Evolutionary conservation across 2,113 vertebrate genomes (phyloP), one percentile per base, ranked within the genome.

Genomic region (Trochalopteron elliotii): DNA sequence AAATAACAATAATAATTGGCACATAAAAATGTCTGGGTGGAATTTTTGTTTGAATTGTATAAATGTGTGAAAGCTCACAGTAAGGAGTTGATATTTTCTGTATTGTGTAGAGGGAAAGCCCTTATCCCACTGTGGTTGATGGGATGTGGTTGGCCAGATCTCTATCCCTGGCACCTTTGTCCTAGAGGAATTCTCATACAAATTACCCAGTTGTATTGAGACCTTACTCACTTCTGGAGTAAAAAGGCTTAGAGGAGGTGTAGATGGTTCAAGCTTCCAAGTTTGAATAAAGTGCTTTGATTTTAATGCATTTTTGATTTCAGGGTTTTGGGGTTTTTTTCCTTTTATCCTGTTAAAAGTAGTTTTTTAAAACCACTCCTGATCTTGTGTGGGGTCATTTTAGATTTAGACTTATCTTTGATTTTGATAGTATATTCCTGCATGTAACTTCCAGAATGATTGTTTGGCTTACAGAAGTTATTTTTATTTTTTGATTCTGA

Each of bases 281-380:
- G 11, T 70, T 60, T 64, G 40, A 72, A 27, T 60, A 11, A 63
- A 31, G 4, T 56, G 50, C 15, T 72, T 65, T 79, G 39, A 5
- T 57, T 92, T 82, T 44, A 57, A 37, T 40, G 15, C 27, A n/a
- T 23, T 57, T 90, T 87, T 71, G 2, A 35, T 74, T 71, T 57
- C 56, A 28, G 11, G 3, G 4, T 9, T 9, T 19, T 11, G 37
- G 13, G 0, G 9, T 16, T 7, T 44, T 44, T 15, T 4, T 4
- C 11, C 25, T 69, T 76, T 80, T 39, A 28, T 61, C 27, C 30
- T 27, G 20, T 42, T 78, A 8, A 45, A 61, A 42, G 12, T 35
- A 65, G 8, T 6, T 45, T 52, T 75, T 30, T 2, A 35, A 74
- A 83, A 53, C 22, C 19, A 60, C 17, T 27, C 40, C 19, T 83